A percentile compares a stretch with the other conserved stretches of the same genome.
These are phyloP conservation scores for Lamellibrachia satsuma DNA, from an alignment of 2,888 invertebrate species.

Conservation along the genomic window DNA sequence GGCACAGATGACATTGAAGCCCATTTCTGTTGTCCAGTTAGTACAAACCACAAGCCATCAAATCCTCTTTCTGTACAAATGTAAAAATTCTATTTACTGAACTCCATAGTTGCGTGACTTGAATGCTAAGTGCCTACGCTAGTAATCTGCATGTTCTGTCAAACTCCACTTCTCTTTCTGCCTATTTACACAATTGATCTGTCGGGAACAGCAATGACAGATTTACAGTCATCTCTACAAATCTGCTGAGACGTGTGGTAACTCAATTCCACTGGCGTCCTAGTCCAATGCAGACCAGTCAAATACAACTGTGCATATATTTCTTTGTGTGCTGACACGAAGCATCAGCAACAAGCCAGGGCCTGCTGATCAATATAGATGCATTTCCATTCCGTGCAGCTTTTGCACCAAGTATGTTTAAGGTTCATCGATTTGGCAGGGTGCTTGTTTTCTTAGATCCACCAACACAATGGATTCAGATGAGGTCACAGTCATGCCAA, in stretches of 20 bases:
- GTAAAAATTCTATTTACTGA: neutral
- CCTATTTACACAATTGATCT: constrained; percentile 17
- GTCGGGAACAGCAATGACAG: neutral
- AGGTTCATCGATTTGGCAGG: neutral
- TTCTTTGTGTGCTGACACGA: neutral
- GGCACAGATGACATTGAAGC: neutral
- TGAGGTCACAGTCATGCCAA: neutral
- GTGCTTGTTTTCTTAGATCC: neutral
- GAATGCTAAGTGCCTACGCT: neutral
- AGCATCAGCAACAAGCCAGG: neutral
- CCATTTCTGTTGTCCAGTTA: neutral
- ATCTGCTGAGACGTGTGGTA: neutral
- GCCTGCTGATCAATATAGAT: neutral
- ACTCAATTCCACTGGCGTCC: neutral
- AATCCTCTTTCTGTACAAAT: neutral
- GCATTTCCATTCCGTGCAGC: neutral
- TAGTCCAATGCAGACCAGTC: neutral
- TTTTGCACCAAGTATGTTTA: neutral
- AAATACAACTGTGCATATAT: neutral
- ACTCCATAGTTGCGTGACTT: neutral
- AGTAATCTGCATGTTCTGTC: constrained; percentile 5
- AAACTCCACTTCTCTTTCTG: neutral
- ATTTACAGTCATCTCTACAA: neutral
- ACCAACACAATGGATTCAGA: neutral
- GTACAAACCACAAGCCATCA: neutral